Evolutionary conservation across 2,113 vertebrate genomes (phyloP).

Genomic region (Mionectes macconnelli): DNA sequence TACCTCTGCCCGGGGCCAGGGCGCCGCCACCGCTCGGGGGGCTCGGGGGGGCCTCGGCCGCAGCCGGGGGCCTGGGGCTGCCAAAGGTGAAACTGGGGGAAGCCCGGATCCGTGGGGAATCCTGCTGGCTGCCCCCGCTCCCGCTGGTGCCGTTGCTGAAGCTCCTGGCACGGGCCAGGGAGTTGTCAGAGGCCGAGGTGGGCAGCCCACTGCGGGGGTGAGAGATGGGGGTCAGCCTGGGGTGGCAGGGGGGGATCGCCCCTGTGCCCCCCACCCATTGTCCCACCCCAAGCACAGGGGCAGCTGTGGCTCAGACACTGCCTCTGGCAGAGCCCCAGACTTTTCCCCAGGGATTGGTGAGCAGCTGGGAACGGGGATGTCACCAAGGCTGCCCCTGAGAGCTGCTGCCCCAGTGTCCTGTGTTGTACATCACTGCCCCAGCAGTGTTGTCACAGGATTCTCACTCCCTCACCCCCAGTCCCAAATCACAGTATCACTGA

Average conservation of each 20-base stretch:
- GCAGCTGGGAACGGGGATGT: not conserved
- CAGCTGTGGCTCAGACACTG: not conserved
- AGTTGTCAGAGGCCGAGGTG: slow-evolving; percentile 79
- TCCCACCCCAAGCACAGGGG: too few relatives aligned
- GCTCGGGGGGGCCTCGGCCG: slow-evolving; percentile 37
- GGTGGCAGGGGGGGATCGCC: not conserved
- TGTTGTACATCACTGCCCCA: accelerated
- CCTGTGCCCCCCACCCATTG: not conserved
- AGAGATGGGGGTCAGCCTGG: not conserved
- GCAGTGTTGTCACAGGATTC: not conserved
- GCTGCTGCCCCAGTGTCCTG: not conserved
- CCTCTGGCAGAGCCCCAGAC: not conserved
- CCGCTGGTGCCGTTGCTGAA: slow-evolving; percentile 77
- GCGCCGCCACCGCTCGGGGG: slow-evolving; percentile 65
- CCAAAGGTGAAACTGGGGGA: slow-evolving; percentile 89
- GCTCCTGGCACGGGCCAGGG: slow-evolving; percentile 77
- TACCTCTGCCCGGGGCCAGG: slow-evolving; percentile 85
- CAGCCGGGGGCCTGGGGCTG: slow-evolving; percentile 60
- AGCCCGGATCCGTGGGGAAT: slow-evolving; percentile 79
- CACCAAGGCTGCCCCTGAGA: not conserved
- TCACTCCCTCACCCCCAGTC: not conserved
- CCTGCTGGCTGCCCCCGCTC: slow-evolving; percentile 80
- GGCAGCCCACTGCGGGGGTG: not conserved
- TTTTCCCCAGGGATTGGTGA: not conserved
- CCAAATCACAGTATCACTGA: not conserved